These are phyloP conservation scores for Chiloscyllium plagiosum DNA, from an alignment of 2,113 vertebrate species.

Conservation along the genomic window DNA sequence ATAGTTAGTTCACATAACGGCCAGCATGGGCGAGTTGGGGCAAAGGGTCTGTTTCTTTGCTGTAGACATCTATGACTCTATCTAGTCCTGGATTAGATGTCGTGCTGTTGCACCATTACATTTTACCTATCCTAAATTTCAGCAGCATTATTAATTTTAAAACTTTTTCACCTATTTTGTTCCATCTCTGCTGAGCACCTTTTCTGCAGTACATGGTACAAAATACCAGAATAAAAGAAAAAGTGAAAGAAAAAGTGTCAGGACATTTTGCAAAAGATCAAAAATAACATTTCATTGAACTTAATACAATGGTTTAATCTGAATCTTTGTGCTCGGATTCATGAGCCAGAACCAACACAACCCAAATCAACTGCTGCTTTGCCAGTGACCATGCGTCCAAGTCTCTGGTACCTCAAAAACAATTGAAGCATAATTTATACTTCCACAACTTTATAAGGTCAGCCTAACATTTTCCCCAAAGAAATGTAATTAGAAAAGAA, in stretches of 20 bases:
- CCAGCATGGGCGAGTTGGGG: too few relatives aligned
- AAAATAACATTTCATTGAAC: not conserved
- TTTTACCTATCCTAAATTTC: not conserved
- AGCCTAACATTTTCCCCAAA: constrained; percentile 18
- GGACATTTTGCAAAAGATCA: not conserved
- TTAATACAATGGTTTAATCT: not conserved
- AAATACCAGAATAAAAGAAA: not conserved
- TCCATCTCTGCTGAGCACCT: not conserved
- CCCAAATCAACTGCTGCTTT: not conserved
- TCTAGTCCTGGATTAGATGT: not conserved
- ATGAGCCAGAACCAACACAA: not conserved
- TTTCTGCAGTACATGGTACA: not conserved
- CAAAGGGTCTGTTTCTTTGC: too few relatives aligned
- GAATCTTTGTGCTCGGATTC: not conserved
- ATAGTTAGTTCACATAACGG: not conserved
- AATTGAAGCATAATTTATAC: constrained; percentile 17
- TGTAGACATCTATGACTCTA: not conserved
- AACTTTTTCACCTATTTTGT: not conserved
- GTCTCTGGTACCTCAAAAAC: not conserved
- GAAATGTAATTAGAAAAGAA: not conserved
- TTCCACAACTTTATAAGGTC: not conserved
- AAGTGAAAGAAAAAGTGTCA: not conserved
- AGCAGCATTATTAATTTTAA: not conserved
- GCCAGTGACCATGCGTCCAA: not conserved
- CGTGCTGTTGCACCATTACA: not conserved